phyloP scores from a whole-genome alignment of 1,140 invertebrate species.

The Phocides pigmalion region DNA sequence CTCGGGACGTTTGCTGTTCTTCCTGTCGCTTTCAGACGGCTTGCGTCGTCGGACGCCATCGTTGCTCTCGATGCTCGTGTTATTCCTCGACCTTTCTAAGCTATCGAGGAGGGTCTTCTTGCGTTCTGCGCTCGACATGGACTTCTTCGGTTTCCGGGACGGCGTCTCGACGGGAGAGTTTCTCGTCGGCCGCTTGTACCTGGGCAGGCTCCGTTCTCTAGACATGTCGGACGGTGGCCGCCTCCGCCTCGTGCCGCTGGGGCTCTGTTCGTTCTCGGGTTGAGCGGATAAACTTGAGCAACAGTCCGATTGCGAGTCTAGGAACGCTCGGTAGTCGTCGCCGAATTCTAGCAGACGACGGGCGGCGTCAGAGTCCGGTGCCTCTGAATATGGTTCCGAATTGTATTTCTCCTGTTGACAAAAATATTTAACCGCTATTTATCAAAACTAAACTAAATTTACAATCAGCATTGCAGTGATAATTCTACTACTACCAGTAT shows the following conservation, averaged over 20 bases:
- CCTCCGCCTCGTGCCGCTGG: conserved; percentile 61
- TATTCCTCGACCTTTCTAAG: conserved; percentile 77
- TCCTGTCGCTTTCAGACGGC: conserved; percentile 65
- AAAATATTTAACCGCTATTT: conserved; percentile 32
- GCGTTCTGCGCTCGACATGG: conserved; percentile 79
- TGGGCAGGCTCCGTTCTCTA: conserved; percentile 60
- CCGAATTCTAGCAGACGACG: conserved; percentile 93
- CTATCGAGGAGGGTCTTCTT: conserved; percentile 80
- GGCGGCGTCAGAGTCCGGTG: conserved; percentile 93
- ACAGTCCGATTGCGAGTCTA: conserved; percentile 94
- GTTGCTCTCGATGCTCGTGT: conserved; percentile 76
- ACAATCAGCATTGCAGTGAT: too few species aligned
- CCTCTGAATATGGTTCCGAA: conserved; percentile 95
- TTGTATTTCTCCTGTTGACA: conserved; percentile 93
- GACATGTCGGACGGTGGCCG: conserved; percentile 65
- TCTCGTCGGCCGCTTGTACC: conserved; percentile 66
- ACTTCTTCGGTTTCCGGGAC: conserved; percentile 77
- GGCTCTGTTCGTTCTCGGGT: conserved; percentile 86
- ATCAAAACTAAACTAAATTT: not conserved
- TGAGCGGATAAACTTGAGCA: conserved; percentile 90
- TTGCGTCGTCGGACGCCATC: conserved; percentile 69
- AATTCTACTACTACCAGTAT: too few species aligned
- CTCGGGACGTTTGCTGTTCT: conserved; percentile 72
- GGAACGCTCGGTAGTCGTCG: conserved; percentile 94
- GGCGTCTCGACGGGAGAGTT: conserved; percentile 80